These are phyloP conservation scores for Ariolimax columbianus DNA, from an alignment of 2,888 invertebrate genomes.

Conservation along the genomic window DNA sequence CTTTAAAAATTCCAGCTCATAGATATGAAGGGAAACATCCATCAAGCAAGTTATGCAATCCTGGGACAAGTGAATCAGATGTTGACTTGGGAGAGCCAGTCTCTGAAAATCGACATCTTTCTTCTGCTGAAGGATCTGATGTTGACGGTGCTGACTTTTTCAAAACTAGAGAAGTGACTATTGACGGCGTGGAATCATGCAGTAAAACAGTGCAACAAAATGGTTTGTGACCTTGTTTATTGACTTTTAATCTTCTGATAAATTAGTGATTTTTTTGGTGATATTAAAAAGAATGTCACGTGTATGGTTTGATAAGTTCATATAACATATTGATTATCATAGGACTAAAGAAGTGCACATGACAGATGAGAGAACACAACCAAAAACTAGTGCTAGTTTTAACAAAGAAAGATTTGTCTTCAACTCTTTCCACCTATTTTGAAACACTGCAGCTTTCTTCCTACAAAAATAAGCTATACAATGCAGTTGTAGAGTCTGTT, in stretches of 20 bases:
- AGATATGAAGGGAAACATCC: not conserved
- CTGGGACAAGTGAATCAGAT: constrained; percentile 9
- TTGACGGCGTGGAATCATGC: not conserved
- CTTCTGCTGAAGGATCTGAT: constrained; percentile 3
- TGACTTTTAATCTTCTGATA: not conserved
- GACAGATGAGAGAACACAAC: too few relatives aligned
- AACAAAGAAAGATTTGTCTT: too few relatives aligned
- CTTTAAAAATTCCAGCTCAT: not conserved
- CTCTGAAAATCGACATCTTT: not conserved
- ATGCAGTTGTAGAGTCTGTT: too few relatives aligned
- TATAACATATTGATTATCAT: too few relatives aligned
- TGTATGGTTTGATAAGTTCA: not conserved
- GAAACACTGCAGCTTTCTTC: too few relatives aligned
- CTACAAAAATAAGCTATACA: too few relatives aligned
- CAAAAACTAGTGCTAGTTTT: too few relatives aligned
- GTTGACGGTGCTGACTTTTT: not conserved
- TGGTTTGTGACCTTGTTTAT: not conserved
- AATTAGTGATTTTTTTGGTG: not conserved
- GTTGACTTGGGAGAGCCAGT: constrained; percentile 11
- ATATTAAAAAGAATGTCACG: not conserved
- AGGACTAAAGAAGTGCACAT: too few relatives aligned
- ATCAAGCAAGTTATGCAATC: not conserved
- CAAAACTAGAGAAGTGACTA: not conserved
- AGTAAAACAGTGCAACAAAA: constrained; percentile 2
- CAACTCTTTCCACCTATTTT: too few relatives aligned